Base-by-base conservation (phyloP, 2,888 invertebrate genomes). In the Palloptera scutellata region DNA sequence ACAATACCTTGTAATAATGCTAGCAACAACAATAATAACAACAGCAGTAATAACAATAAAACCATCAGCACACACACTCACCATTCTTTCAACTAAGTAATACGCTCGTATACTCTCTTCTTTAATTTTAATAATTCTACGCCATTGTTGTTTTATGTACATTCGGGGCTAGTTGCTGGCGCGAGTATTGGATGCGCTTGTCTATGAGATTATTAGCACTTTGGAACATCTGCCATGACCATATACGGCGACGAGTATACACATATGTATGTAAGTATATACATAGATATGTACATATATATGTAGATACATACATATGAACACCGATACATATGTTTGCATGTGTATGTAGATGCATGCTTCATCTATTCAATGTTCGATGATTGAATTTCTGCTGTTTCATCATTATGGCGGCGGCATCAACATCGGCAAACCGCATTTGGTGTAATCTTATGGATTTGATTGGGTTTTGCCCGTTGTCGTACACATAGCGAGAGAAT, bases 171-270 rank as follows among this genome's bases (percentile, higher is more conserved):
- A 30, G 30, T 4, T 30, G 30, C 30, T 48, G 13, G 48, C 48
- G 48, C 48, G 1, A 48, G 30, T 30, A 30, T 48, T 11, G 57
- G 41, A 20, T 57, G 20, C 41, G 53, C 40, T 17, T 48, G 8
- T 74, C 76, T 76, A 78, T 80, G 80, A 75, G 79, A 79, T 80
- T 81, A 79, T 80, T 81, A 81, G 75, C 81, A 81, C 81, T 80
- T 79, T 73, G 76, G 67, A 74, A 77, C 80, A 81, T 78, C 79
- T 80, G 81, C 75, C 71, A 69, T 73, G 59, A 19, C 43, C 20
- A 55, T 30, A 17, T 30, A 30, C 2, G 30, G 6, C 30, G 2
- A 30, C 30, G n/a, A n/a, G n/a, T n/a, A 30, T 30, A 30, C 6
- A 30, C 30, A 30, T 30, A 30, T 6, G 30, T 30, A 30, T 6